phyloP scores from a whole-genome alignment of 30 jellyfish, hydroid and myxozoan species.

The Haliclystus octoradiatus region DNA sequence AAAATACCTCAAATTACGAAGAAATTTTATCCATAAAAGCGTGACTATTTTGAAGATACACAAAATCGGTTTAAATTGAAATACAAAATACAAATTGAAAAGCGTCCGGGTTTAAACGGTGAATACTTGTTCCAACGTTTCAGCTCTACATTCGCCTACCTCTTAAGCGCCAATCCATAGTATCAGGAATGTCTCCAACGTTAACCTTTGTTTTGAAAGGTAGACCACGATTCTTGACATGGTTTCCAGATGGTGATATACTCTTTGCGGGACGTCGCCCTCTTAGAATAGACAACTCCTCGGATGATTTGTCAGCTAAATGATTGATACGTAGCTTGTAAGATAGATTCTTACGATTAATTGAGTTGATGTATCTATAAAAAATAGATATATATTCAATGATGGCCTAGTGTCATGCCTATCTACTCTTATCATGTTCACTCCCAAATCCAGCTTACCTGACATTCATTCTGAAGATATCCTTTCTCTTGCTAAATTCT shows the following conservation, averaged over 20 bases:
- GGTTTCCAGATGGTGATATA: conserved; percentile 14
- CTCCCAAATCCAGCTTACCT: too few species aligned
- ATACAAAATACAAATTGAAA: too few species aligned
- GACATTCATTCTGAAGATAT: conserved; percentile 35
- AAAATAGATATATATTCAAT: too few species aligned
- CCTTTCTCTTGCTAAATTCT: conserved; percentile 31
- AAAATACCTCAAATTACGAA: too few species aligned
- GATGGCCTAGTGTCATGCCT: too few species aligned
- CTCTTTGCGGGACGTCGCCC: conserved; percentile 17
- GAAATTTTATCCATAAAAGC: too few species aligned
- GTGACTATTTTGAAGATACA: too few species aligned
- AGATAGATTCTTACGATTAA: conserved; percentile 38
- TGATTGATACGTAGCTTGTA: conserved; percentile 37
- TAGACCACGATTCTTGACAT: conserved; percentile 40
- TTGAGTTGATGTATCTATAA: conserved; percentile 37
- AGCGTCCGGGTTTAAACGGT: too few species aligned
- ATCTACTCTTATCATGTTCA: too few species aligned
- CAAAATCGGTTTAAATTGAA: too few species aligned
- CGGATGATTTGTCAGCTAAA: conserved; percentile 36
- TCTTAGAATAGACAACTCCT: conserved; percentile 27
- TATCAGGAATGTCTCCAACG: conserved; percentile 17
- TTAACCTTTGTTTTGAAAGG: conserved; percentile 24
- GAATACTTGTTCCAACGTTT: too few species aligned
- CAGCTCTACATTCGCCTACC: conserved; percentile 32
- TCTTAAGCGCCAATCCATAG: conserved; percentile 42